Conservation (phyloP, 2,797 vertebrate genomes). For the Ammospiza maritima region DNA sequence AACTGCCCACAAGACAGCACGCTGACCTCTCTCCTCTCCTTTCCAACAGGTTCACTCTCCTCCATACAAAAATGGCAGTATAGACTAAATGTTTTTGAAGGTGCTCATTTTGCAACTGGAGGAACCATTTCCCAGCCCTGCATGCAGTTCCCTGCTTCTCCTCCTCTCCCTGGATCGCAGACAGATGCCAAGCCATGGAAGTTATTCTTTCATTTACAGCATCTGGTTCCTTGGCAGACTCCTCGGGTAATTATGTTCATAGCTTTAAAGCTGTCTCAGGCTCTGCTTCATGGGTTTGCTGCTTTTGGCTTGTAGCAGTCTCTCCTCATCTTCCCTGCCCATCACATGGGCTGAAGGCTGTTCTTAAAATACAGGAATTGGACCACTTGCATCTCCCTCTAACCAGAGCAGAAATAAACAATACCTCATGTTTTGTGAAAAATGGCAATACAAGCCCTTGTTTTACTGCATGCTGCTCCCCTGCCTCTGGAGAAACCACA, state of each 20-base stretch:
- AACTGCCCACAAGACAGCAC: not conserved
- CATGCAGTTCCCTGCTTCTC: not conserved
- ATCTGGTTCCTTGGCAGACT: slow-evolving; percentile 71
- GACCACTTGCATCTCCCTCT: not conserved
- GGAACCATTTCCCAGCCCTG: not conserved
- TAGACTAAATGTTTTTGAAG: not conserved
- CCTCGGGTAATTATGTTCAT: slow-evolving; percentile 52
- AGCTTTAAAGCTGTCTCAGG: slow-evolving; percentile 63
- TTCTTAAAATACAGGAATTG: not conserved
- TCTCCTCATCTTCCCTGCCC: slow-evolving; percentile 21
- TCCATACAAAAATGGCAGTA: not conserved
- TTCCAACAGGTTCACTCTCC: not conserved
- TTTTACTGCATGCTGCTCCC: not conserved
- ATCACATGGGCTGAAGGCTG: not conserved
- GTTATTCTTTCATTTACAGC: slow-evolving; percentile 66
- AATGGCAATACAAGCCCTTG: not conserved
- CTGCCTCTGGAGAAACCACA: not conserved
- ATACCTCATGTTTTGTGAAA: too few species aligned
- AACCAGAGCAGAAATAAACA: not conserved
- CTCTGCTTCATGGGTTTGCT: slow-evolving; percentile 60
- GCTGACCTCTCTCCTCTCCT: not conserved
- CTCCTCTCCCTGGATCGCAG: not conserved
- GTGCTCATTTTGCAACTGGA: not conserved
- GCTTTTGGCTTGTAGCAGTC: slow-evolving; percentile 29
- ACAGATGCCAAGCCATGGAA: slow-evolving; percentile 60